Conservation (phyloP, 1,140 invertebrate species). For the Temnothorax longispinosus region DNA sequence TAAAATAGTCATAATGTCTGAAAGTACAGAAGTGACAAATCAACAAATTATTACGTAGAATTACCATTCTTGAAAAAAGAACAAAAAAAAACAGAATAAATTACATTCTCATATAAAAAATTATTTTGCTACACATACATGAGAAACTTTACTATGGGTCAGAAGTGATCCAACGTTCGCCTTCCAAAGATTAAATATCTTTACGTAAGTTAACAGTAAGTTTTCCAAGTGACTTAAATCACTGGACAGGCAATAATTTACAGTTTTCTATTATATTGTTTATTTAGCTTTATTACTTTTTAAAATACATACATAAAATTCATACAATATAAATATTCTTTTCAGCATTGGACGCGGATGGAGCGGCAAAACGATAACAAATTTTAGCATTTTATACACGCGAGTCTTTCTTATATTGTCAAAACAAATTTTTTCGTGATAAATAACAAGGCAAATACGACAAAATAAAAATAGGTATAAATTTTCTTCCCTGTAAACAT, state of each 20-base stretch:
- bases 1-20: no score
- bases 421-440: conserved; percentile 53
- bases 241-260: background rate
- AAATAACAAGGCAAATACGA: conserved; percentile 47
- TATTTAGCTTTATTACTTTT: conserved; percentile 2
- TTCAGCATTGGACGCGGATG: conserved; percentile 81
- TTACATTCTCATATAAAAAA: no score
- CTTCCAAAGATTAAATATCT: background rate
- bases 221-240: background rate
- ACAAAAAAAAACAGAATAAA: no score
- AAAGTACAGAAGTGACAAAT: no score
- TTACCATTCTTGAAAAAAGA: no score
- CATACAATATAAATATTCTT: conserved; percentile 56
- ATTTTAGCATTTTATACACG: conserved; percentile 24
- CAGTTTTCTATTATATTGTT: background rate
- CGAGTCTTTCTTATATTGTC: conserved; percentile 29
- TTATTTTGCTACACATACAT: no score
- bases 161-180: no score
- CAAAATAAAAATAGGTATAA: conserved; percentile 50
- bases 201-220: background rate
- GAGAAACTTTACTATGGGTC: no score
- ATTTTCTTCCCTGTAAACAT: conserved; percentile 38
- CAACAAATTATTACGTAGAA: no score
- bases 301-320: background rate
- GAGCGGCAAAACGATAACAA: conserved; percentile 81